phyloP scores from a whole-genome alignment of 2,797 vertebrate species.

The Corythornis leucogaster region DNA sequence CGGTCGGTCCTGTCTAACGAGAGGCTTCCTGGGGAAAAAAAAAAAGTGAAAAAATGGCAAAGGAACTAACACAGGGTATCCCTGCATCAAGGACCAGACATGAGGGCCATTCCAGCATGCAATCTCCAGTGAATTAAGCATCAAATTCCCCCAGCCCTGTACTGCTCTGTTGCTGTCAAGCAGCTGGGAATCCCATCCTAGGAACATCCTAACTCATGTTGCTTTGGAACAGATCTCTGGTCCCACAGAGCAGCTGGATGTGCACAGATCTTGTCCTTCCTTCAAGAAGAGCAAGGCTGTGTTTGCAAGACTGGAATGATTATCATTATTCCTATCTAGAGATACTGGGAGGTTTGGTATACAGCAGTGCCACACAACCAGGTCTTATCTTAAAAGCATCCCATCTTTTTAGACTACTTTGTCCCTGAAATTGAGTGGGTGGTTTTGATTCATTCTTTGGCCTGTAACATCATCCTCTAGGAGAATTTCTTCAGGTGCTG shows the following conservation, averaged over 20 bases:
- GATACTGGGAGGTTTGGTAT: neutral
- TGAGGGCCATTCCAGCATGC: neutral
- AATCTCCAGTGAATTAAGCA: neutral
- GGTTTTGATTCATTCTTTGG: neutral
- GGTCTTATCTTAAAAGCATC: neutral
- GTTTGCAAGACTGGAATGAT: neutral
- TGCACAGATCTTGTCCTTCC: neutral
- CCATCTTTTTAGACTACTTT: neutral
- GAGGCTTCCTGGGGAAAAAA: neutral
- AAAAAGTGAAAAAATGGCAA: neutral
- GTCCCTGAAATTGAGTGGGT: neutral
- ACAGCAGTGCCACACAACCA: neutral
- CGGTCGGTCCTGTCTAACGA: neutral
- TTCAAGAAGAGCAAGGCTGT: neutral
- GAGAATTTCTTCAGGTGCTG: neutral
- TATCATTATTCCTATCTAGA: neutral
- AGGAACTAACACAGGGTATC: conserved; percentile 11
- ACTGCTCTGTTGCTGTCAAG: neutral
- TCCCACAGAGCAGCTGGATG: neutral
- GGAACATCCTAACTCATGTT: neutral
- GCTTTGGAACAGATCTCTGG: neutral
- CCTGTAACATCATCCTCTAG: neutral
- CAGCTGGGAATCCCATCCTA: neutral
- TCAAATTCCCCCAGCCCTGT: neutral
- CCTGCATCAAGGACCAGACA: neutral